Conservation (phyloP, 2,888 invertebrate genomes). For the Iphiclides podalirius region DNA sequence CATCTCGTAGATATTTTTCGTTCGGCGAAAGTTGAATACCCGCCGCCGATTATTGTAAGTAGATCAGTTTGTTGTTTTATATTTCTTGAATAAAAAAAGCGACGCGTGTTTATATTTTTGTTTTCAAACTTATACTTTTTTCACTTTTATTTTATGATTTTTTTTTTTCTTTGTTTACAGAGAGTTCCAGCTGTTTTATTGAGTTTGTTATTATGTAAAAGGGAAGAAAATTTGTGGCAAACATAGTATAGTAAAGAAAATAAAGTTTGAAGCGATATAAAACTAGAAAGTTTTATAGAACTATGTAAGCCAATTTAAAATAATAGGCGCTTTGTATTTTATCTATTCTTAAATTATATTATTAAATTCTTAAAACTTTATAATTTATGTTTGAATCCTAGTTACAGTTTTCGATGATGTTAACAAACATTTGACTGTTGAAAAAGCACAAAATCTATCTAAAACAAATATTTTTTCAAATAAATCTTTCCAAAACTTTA, state of each 20-base stretch:
- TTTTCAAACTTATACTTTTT: constrained; percentile 27
- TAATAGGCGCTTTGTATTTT: no score
- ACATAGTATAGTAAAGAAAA: background rate
- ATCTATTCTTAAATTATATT: no score
- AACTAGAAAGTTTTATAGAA: constrained; percentile 6
- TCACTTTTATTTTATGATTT: constrained; percentile 22
- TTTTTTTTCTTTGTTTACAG: constrained; percentile 32
- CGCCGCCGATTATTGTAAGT: constrained; percentile 88
- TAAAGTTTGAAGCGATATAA: background rate
- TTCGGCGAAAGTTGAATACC: constrained; percentile 88
- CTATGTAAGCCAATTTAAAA: background rate
- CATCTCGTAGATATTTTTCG: constrained; percentile 89
- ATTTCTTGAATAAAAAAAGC: constrained; percentile 22
- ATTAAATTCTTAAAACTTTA: no score
- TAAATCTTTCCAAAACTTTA: no score
- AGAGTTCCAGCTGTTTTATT: constrained; percentile 22
- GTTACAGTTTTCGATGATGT: no score
- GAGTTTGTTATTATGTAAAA: constrained; percentile 22
- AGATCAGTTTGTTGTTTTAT: constrained; percentile 41
- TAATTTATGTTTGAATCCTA: no score
- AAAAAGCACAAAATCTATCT: no score
- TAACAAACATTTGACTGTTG: no score
- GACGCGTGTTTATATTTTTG: constrained; percentile 21
- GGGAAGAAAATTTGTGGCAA: background rate
- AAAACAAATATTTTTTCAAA: no score